Conservation (phyloP, 2,113 vertebrate genomes). For the Alces alces region DNA sequence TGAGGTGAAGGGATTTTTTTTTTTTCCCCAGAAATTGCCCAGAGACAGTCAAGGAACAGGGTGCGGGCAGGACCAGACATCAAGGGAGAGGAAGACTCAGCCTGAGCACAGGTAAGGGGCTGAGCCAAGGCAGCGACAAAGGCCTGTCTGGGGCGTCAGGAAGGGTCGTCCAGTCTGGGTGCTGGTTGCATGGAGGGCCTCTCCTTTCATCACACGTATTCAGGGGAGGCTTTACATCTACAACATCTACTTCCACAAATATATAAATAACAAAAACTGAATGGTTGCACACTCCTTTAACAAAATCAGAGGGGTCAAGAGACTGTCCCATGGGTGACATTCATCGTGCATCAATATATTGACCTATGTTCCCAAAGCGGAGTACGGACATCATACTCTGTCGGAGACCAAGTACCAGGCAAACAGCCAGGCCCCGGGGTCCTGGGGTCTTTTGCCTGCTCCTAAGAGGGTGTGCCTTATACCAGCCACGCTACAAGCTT, state of each 20-base stretch:
- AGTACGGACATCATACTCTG: rapidly evolving
- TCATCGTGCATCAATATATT: rapidly evolving
- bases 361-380: not conserved
- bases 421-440: not conserved
- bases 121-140: not conserved
- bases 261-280: not conserved
- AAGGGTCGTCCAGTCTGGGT: rapidly evolving
- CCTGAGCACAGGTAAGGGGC: not conserved
- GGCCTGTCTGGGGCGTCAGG: not conserved
- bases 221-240: not conserved
- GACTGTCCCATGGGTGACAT: not conserved
- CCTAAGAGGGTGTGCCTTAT: rapidly evolving
- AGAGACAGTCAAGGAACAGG: not conserved
- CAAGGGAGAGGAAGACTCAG: too few relatives aligned
- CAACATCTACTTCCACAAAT: rapidly evolving
- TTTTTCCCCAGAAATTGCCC: not conserved
- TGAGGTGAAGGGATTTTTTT: not conserved
- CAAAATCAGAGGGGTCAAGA: not conserved
- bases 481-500: rapidly evolving
- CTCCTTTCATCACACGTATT: rapidly evolving
- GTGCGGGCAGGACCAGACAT: rapidly evolving
- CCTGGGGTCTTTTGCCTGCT: rapidly evolving
- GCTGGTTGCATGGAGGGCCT: rapidly evolving
- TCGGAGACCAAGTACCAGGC: not conserved
- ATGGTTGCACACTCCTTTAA: not conserved